Evolutionary conservation across 2,113 vertebrate genomes (phyloP).

Genomic region (Cariama cristata): DNA sequence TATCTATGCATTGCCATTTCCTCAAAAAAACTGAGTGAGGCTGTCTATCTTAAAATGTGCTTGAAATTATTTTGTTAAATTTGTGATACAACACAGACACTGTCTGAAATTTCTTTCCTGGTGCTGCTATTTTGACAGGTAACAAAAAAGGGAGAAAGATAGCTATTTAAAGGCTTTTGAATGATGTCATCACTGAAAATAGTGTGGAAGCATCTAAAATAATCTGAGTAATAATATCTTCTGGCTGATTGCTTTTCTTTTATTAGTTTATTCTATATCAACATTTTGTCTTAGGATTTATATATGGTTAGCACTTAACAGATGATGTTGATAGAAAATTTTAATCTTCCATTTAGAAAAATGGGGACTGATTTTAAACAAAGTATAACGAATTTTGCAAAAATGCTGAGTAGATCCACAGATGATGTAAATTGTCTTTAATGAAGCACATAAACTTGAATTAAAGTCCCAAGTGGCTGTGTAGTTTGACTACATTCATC

Average conservation of each 20-base stretch:
- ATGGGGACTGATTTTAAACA: neutral
- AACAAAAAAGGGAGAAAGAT: neutral
- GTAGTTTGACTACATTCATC: slow-evolving; percentile 28
- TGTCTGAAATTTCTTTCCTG: slow-evolving; percentile 4
- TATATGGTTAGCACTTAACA: neutral
- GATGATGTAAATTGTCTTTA: slow-evolving; percentile 49
- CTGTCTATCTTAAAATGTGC: neutral
- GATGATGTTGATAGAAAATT: neutral
- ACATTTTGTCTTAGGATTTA: neutral
- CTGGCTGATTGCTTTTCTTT: neutral
- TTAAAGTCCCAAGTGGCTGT: slow-evolving; percentile 34
- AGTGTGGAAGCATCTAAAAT: neutral
- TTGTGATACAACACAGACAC: neutral
- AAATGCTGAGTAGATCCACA: neutral
- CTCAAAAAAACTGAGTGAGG: neutral
- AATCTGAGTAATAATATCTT: slow-evolving; percentile 7
- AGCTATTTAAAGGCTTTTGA: slow-evolving; percentile 15
- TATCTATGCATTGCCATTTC: neutral
- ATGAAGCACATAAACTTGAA: slow-evolving; percentile 56
- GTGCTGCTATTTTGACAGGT: slow-evolving; percentile 28
- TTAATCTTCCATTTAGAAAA: slow-evolving; percentile 3
- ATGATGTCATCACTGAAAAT: slow-evolving; percentile 17
- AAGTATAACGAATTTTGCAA: neutral
- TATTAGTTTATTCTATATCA: slow-evolving; percentile 17
- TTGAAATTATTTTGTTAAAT: slow-evolving; percentile 37